phyloP scores from a whole-genome alignment of 2,797 vertebrate genomes.

The Urosaurus nigricauda region DNA sequence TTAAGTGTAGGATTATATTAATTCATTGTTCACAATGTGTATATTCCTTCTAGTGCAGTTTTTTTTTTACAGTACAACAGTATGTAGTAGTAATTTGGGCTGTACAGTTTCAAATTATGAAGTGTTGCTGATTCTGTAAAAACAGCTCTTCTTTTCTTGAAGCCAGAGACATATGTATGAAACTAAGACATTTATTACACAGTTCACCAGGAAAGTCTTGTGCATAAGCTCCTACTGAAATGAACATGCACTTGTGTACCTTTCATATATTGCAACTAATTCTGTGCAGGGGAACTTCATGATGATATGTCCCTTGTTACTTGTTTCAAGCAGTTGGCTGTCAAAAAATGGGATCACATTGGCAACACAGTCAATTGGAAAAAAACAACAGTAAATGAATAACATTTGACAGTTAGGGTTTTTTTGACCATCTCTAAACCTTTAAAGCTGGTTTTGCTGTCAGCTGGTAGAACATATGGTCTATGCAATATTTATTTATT shows the following conservation, averaged over 20 bases:
- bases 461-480: conserved; percentile 76
- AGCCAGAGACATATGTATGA: conserved; percentile 1
- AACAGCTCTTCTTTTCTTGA: not conserved
- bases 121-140: conserved; percentile 1
- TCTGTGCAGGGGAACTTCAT: not conserved
- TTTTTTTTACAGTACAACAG: not conserved
- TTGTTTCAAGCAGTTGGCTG: conserved; percentile 48
- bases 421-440: conserved; percentile 65
- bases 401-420: conserved; percentile 54
- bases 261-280: not conserved
- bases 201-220: not conserved
- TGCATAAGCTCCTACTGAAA: not conserved
- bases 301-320: conserved; percentile 35
- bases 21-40: not conserved
- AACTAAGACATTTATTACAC: not conserved
- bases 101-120: not conserved
- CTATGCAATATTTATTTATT: conserved; percentile 81
- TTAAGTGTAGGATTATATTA: not conserved
- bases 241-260: not conserved
- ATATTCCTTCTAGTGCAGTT: not conserved
- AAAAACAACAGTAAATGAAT: conserved; percentile 64
- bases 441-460: conserved; percentile 72
- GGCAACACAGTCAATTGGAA: conserved; percentile 26
- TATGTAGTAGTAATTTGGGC: not conserved
- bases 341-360: conserved; percentile 60